These are phyloP conservation scores for Chrysochloris asiatica DNA, from an alignment of 2,113 vertebrate genomes.

Conservation along the genomic window DNA sequence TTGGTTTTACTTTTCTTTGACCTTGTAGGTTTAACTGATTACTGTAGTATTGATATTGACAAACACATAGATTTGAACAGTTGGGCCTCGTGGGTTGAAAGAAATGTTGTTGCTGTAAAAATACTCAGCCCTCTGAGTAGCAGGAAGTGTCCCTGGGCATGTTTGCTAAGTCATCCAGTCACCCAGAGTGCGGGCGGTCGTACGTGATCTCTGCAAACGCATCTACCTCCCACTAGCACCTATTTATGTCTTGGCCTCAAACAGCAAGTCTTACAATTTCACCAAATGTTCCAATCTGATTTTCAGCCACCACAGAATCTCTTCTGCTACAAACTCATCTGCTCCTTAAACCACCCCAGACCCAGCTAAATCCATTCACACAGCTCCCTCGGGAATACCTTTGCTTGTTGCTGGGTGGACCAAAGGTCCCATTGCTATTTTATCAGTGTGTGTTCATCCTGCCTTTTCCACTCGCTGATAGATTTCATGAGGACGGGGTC, in stretches of 20 bases:
- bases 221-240: background rate
- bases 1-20: background rate
- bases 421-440: background rate
- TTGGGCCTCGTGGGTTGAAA: background rate
- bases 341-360: background rate
- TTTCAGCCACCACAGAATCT: background rate
- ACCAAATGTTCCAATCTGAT: background rate
- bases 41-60: background rate
- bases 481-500: background rate
- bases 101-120: slow-evolving; percentile 5
- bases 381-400: background rate
- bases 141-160: background rate
- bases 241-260: background rate
- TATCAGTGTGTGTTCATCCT: background rate
- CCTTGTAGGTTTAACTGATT: slow-evolving; percentile 21
- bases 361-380: background rate
- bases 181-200: background rate
- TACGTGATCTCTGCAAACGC: background rate
- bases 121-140: slow-evolving; percentile 4
- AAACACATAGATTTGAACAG: background rate
- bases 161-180: background rate
- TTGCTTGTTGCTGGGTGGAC: background rate
- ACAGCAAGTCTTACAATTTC: background rate
- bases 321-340: background rate
- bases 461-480: background rate